These are phyloP conservation scores for Neoitamus cyanurus DNA, from an alignment of 2,888 invertebrate genomes.

Conservation along the genomic window DNA sequence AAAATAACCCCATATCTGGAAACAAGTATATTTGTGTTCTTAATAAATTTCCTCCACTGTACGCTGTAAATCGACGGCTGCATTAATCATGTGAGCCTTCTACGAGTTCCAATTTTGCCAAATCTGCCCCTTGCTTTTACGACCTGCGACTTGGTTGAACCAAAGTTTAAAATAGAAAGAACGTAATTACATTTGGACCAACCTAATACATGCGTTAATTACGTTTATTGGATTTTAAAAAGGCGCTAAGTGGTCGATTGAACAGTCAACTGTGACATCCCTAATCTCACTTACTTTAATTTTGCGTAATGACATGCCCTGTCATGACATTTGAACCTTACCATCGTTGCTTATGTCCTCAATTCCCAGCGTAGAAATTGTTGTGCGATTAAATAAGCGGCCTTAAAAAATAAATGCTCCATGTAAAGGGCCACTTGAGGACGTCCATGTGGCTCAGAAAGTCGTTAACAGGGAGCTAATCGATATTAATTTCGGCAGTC, in stretches of 20 bases:
- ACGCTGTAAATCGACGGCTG: no score
- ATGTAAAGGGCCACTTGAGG: background rate
- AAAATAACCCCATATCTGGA: no score
- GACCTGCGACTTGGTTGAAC: background rate
- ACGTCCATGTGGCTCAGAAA: background rate
- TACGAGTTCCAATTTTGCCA: no score
- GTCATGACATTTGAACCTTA: background rate
- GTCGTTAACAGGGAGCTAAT: background rate
- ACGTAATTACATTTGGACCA: background rate
- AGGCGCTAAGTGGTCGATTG: background rate
- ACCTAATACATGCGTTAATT: background rate
- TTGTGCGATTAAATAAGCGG: background rate
- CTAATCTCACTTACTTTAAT: background rate
- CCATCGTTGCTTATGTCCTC: background rate
- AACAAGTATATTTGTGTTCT: no score
- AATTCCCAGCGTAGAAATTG: background rate
- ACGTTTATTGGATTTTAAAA: background rate
- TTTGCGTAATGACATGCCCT: background rate
- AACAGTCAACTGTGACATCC: background rate
- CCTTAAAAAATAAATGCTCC: background rate
- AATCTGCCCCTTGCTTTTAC: no score
- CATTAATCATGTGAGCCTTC: no score
- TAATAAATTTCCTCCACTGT: no score
- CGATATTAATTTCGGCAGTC: background rate
- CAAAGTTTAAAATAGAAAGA: background rate